Evolutionary conservation across 2,888 invertebrate species (phyloP), one percentile per base, ranked within the genome.

Genomic region (Euplagia quadripunctaria): DNA sequence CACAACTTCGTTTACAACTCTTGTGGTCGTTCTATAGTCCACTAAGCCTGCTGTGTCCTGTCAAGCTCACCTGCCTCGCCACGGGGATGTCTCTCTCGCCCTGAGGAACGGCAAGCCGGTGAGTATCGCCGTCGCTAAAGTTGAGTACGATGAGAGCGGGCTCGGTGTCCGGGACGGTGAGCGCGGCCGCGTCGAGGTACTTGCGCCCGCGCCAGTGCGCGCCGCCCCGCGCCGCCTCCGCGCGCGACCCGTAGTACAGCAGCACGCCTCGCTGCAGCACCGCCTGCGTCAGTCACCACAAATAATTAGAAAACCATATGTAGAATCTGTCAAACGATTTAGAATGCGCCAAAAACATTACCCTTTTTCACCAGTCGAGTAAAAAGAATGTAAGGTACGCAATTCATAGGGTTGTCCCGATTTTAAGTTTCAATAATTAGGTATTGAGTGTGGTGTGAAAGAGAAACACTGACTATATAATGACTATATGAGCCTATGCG

Each of bases 221-320:
- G 2, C 95, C 94, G 4, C 85, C 96, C 4, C 96, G 94, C 2
- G 96, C 96, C 5, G 97, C 97, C 86, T 97, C 97, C 0, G 96
- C 97, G 41, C 97, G 94, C 0, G 93, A 96, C 58, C 94, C 94
- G 91, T 96, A 96, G 92, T 97, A 97, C 0, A 97, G 96, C 0
- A 97, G 89, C 4, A 97, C 97, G 4, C 97, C 97, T 77, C 97
- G 95, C 82, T 97, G 97, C 0, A 97, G 87, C 0, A 97, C 97
- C 52, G 96, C 97, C 96, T 97, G 7, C 7, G 6, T 46, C 43
- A 46, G 9, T 46, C 4, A 46, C 9, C 6, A 46, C 8, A 3
- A 8, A 46, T 43, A 6, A 6, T 43, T 43, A 43, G 43, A 31
- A 31, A 31, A 31, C 2, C 31, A 31, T 31, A 31, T 31, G 31